Evolutionary conservation across 2,113 vertebrate species (phyloP), one percentile per base, ranked within the genome.

Genomic region (Gopherus flavomarginatus): DNA sequence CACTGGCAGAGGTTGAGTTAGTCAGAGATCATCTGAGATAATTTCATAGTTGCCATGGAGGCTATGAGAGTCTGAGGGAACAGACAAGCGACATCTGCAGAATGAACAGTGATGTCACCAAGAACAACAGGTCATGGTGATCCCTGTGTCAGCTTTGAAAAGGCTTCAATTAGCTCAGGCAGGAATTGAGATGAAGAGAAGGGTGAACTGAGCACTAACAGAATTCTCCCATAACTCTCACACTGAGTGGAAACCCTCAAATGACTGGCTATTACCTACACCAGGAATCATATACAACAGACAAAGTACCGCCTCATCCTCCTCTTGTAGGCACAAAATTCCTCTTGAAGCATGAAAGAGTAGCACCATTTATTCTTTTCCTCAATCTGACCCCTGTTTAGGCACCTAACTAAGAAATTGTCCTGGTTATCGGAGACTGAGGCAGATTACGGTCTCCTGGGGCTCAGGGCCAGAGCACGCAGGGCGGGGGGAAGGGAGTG

Each of bases 241-340:
- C 83, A 29, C 44, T 87, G 54, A 5, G 13, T 16, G 12, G 29
- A 62, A 62, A 22, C 27, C 79, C 38, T 80, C 52, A 80, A 80
- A 59, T 1, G 42, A 82, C 35, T 26, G 72, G 8, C 4, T 0
- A 42, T 62, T 87, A 53, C 83, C 17, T 81, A 69, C 88, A 27
- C 4, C 85, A 2, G 11, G 5, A 5, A 26, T 44, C 57, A 1
- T 3, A 7, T 35, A 19, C 90, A 81, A 27, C 53, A 59, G 59
- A 81, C 77, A 56, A 3, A 27, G 5, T 7, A 22, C 2, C 8
- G 59, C 3, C 0, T 0, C 17, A 8, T 85, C 8, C 44, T 85
- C 53, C 10, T 56, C 44, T 11, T 35, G 8, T 5, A 87, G 26
- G 11, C 69, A 72, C 0, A 75, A 1, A 2, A 62, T 35, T 80